Conservation (phyloP, 2,113 vertebrate species). For the Arothron firmamentum region DNA sequence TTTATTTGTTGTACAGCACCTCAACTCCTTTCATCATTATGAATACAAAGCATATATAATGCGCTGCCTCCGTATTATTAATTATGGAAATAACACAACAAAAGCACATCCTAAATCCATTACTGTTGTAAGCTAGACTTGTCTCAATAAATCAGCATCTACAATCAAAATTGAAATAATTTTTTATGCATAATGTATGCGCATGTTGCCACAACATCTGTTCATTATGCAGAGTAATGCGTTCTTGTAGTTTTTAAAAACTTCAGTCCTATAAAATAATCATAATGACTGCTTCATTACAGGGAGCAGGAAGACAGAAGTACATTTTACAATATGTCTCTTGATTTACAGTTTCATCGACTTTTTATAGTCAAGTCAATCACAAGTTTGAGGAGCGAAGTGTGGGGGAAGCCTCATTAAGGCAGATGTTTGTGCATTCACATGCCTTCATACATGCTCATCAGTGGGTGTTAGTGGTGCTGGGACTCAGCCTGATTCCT, state of each 20-base stretch:
- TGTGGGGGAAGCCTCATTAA: constrained; percentile 68
- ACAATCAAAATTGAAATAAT: constrained; percentile 96
- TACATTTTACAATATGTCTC: constrained; percentile 73
- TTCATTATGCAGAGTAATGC: constrained; percentile 93
- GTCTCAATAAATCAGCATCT: constrained; percentile 96
- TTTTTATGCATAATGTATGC: constrained; percentile 96
- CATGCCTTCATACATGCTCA: constrained; percentile 37
- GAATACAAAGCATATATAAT: constrained; percentile 79
- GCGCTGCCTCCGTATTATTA: constrained; percentile 83
- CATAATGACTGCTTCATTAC: constrained; percentile 85
- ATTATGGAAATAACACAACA: constrained; percentile 92
- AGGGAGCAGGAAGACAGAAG: constrained; percentile 71
- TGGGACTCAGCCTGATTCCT: constrained; percentile 36
- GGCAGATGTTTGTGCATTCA: constrained; percentile 67
- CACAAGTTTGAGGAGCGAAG: constrained; percentile 73
- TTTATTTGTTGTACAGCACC: constrained; percentile 74
- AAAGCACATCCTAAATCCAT: constrained; percentile 94
- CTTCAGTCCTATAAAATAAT: constrained; percentile 87
- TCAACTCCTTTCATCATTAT: constrained; percentile 74
- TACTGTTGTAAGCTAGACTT: constrained; percentile 91
- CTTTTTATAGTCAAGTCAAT: constrained; percentile 77
- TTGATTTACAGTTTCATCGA: constrained; percentile 77
- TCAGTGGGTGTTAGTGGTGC: constrained; percentile 49
- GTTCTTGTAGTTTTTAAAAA: constrained; percentile 96
- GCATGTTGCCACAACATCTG: constrained; percentile 96